Conservation (phyloP, 1,140 invertebrate genomes). For the Drosophila eugracilis region DNA sequence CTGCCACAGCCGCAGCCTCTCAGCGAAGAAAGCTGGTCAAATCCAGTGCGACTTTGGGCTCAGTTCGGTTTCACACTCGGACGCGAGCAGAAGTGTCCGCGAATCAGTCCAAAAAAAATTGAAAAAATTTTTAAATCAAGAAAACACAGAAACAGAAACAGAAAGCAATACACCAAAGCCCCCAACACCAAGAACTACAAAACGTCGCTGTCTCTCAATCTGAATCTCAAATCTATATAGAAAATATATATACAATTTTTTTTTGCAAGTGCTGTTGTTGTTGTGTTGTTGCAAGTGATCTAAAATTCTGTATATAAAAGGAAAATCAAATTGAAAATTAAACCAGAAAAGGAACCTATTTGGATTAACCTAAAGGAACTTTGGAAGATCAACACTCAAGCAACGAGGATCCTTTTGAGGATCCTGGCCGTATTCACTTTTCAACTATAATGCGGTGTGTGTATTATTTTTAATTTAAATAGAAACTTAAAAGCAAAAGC, state of each 20-base stretch:
- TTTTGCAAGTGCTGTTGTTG: conserved; percentile 66
- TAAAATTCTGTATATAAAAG: too few relatives aligned
- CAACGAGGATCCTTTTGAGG: conserved; percentile 8
- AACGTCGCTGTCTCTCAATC: too few relatives aligned
- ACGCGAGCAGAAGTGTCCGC: conserved; percentile 75
- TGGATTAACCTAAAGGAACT: conserved; percentile 16
- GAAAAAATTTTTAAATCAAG: not conserved
- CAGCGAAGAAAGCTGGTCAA: conserved; percentile 84
- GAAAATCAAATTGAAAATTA: too few relatives aligned
- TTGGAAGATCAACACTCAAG: not conserved
- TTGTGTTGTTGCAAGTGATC: conserved; percentile 28
- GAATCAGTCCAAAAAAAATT: too few relatives aligned
- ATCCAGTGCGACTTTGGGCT: conserved; percentile 77
- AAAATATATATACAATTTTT: conserved; percentile 26
- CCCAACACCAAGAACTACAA: too few relatives aligned
- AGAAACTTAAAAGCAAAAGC: not conserved
- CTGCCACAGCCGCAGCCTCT: conserved; percentile 49
- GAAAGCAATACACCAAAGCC: not conserved
- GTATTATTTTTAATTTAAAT: conserved; percentile 72
- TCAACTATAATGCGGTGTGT: conserved; percentile 79
- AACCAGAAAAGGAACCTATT: not conserved
- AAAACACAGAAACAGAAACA: conserved; percentile 5
- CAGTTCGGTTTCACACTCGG: conserved; percentile 83
- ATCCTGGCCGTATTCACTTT: conserved; percentile 37
- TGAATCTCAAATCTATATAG: too few relatives aligned